Evolutionary conservation across 1,140 invertebrate genomes (phyloP).

Genomic region (Rhagoletis zephyria): DNA sequence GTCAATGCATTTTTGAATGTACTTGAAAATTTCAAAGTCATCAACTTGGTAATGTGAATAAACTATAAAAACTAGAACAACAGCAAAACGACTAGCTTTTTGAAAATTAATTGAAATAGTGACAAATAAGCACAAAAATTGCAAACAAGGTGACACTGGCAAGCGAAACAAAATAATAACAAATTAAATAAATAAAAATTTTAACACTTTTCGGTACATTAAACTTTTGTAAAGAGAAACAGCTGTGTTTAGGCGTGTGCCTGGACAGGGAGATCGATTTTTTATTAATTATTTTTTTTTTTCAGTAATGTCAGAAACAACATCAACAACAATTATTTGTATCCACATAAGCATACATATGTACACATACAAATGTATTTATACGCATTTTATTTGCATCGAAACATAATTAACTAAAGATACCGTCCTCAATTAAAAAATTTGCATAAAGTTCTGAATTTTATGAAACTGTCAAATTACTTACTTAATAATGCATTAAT

Average conservation of each 20-base stretch:
- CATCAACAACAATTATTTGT: no score
- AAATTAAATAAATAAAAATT: neutral
- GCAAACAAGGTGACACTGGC: neutral
- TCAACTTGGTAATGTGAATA: constrained; percentile 25
- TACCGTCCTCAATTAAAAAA: neutral
- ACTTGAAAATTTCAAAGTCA: constrained; percentile 46
- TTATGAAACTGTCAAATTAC: neutral
- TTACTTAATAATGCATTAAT: no score
- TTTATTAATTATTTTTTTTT: no score
- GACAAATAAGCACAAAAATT: constrained; percentile 40
- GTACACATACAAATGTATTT: neutral
- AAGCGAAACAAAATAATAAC: neutral
- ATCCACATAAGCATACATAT: neutral
- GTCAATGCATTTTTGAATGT: neutral
- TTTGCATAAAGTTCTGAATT: neutral
- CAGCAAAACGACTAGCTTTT: neutral
- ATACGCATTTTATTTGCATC: no score
- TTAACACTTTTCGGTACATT: no score
- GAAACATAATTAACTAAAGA: no score
- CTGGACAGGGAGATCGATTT: no score
- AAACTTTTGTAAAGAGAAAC: no score
- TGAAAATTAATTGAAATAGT: neutral
- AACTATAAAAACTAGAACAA: neutral
- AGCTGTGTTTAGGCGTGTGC: no score
- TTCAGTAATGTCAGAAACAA: no score